Conservation (phyloP, 2,888 invertebrate species). For the Thysanoteuthis rhombus region DNA sequence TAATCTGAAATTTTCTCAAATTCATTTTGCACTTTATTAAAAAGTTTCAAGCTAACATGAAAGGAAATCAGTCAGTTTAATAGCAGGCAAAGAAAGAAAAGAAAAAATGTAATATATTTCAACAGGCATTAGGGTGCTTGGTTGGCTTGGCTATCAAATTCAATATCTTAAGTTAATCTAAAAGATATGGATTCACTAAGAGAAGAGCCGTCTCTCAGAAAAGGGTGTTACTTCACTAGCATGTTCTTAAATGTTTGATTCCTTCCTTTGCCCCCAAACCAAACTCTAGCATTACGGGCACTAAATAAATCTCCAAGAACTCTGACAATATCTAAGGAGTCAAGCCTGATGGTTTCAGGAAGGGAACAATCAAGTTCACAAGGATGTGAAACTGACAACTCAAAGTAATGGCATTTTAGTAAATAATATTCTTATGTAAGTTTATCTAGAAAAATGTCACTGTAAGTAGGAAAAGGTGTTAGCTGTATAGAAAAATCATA, state of each 20-base stretch:
- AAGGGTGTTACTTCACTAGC: not conserved
- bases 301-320: not conserved
- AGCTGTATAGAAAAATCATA: not conserved
- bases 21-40: not conserved
- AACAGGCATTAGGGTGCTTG: not conserved
- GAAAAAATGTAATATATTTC: not conserved
- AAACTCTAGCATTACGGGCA: not conserved
- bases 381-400: not conserved
- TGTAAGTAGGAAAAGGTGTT: not conserved
- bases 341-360: not conserved
- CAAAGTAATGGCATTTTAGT: not conserved
- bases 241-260: not conserved
- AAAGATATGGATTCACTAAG: not conserved
- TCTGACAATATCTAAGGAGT: not conserved
- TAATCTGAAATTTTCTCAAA: slow-evolving; percentile 12
- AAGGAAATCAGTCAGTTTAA: not conserved
- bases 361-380: not conserved
- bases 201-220: not conserved
- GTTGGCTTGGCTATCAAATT: not conserved
- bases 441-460: not conserved
- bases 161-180: not conserved
- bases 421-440: not conserved
- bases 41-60: not conserved
- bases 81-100: not conserved
- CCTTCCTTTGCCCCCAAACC: not conserved